These are phyloP conservation scores for Odontophorus gujanensis DNA, from an alignment of 2,113 vertebrate species.

Conservation along the genomic window DNA sequence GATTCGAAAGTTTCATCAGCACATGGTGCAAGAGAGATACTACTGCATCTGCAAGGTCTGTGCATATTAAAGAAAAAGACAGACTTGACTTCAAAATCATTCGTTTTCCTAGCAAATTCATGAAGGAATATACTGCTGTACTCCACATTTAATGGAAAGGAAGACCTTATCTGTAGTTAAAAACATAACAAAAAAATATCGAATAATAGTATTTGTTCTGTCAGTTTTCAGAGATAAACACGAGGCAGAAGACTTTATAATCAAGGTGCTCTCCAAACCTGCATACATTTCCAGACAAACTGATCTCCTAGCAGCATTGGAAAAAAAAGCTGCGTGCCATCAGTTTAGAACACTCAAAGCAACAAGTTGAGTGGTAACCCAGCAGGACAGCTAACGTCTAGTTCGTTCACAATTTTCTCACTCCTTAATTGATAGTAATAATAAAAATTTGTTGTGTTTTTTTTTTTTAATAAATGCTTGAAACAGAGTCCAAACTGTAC, in stretches of 20 bases:
- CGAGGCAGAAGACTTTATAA: neutral
- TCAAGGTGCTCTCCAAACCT: neutral
- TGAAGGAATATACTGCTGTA: neutral
- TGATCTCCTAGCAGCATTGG: neutral
- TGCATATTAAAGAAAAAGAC: neutral
- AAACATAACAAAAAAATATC: neutral
- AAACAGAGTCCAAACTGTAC: neutral
- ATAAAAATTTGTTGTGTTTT: no score
- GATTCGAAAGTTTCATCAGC: neutral
- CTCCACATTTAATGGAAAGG: fast-evolving
- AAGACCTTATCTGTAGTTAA: neutral
- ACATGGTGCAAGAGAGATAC: neutral
- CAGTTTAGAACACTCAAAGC: neutral
- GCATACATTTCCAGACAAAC: neutral
- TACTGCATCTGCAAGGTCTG: neutral
- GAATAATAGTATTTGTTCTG: neutral
- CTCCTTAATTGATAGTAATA: neutral
- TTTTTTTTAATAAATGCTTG: neutral
- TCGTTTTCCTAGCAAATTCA: neutral
- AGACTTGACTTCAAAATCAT: neutral
- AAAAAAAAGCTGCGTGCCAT: neutral
- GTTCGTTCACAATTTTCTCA: neutral
- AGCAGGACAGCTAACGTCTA: neutral
- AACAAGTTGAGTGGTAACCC: neutral
- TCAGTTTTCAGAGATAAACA: neutral